Conservation (phyloP, 2,888 invertebrate genomes). For the Erebia ligea region DNA sequence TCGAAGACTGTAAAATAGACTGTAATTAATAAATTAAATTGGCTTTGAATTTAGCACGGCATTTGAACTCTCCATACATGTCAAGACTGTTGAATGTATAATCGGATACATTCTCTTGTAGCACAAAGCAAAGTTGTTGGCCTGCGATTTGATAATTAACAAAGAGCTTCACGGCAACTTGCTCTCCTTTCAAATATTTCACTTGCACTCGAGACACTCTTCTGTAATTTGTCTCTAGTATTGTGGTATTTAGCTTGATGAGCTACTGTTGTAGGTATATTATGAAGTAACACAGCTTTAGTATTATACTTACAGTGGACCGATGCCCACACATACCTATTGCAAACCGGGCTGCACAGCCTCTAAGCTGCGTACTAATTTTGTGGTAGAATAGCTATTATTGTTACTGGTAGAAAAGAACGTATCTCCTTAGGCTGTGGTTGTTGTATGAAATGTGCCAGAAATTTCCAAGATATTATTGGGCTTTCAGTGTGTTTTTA, state of each 20-base stretch:
- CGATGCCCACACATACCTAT: too few relatives aligned
- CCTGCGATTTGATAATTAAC: constrained; percentile 56
- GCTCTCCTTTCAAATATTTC: constrained; percentile 58
- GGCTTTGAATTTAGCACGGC: neutral
- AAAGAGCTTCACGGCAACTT: constrained; percentile 51
- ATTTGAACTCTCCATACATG: constrained; percentile 1
- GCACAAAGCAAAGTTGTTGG: constrained; percentile 45
- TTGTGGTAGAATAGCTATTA: too few relatives aligned
- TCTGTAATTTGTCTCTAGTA: neutral
- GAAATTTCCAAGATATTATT: too few relatives aligned
- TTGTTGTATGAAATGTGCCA: too few relatives aligned
- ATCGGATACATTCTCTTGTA: constrained; percentile 39
- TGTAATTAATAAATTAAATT: neutral
- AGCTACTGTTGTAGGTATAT: neutral
- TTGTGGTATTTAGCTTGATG: neutral
- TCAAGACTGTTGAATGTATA: constrained; percentile 37
- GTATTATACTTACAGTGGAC: too few relatives aligned
- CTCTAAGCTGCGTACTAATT: too few relatives aligned
- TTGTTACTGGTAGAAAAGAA: too few relatives aligned
- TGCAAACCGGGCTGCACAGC: too few relatives aligned
- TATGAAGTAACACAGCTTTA: too few relatives aligned
- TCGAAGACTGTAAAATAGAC: neutral
- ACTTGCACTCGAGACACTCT: constrained; percentile 45
- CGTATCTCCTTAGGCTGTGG: too few relatives aligned
- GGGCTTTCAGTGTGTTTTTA: too few relatives aligned